These are phyloP conservation scores for Umimayanthus chanpuru DNA, from an alignment of 92 coral and sea anemone genomes.

Conservation along the genomic window DNA sequence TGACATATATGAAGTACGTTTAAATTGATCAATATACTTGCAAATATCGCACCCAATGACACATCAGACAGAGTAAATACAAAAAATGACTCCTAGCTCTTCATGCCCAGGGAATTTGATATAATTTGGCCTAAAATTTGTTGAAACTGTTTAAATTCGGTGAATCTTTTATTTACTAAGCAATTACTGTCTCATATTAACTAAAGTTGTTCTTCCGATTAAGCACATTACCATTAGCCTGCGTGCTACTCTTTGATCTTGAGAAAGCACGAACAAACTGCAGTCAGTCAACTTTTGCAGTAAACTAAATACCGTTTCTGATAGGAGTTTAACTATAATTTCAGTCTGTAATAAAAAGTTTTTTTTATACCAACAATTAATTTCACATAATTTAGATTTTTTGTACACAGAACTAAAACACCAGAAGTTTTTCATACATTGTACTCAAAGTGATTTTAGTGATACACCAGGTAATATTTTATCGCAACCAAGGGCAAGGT, in stretches of 20 bases:
- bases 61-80: too few species aligned
- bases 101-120: too few species aligned
- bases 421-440: neutral
- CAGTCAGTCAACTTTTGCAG: neutral
- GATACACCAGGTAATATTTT: too few species aligned
- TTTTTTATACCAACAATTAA: neutral
- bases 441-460: too few species aligned
- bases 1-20: too few species aligned
- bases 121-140: neutral
- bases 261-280: neutral
- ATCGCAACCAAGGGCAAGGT: too few species aligned
- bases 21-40: too few species aligned
- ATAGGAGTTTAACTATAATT: neutral
- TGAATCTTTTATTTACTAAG: neutral
- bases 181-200: neutral
- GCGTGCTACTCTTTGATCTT: neutral
- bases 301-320: neutral
- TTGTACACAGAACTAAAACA: neutral
- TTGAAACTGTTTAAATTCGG: neutral
- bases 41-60: too few species aligned
- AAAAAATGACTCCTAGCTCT: neutral
- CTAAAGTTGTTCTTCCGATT: neutral
- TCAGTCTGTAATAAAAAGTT: neutral
- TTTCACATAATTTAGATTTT: neutral
- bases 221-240: neutral